Evolutionary conservation across 2,888 invertebrate genomes (phyloP).

Genomic region (Galerucella pusilla): DNA sequence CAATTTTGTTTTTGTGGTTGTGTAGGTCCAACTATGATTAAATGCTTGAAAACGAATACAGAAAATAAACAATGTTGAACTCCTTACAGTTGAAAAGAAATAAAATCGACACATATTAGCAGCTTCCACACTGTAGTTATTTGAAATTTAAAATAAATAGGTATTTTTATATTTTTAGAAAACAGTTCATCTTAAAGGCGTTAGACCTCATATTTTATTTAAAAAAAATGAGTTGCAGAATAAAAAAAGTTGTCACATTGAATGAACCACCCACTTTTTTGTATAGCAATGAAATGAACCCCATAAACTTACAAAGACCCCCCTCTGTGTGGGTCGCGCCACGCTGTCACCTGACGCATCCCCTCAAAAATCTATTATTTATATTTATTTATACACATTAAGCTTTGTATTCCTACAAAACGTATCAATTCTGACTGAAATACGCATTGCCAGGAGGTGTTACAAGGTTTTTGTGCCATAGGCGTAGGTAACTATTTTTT

Average conservation of each 20-base stretch:
- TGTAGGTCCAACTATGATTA: no score
- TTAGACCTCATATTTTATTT: not conserved
- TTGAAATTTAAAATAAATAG: not conserved
- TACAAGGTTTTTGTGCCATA: conserved; percentile 16
- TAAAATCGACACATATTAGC: no score
- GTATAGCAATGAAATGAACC: conserved; percentile 33
- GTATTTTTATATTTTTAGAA: not conserved
- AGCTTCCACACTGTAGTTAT: not conserved
- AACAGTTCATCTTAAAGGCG: not conserved
- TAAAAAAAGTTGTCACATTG: conserved; percentile 24
- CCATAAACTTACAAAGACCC: conserved; percentile 38
- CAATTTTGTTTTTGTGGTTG: no score
- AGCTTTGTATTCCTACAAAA: conserved; percentile 56
- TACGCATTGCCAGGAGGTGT: conserved; percentile 37
- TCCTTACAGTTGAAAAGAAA: no score
- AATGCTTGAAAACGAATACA: no score
- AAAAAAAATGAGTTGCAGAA: conserved; percentile 9
- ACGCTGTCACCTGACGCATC: conserved; percentile 61
- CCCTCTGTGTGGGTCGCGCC: conserved; percentile 55
- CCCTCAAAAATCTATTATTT: conserved; percentile 58
- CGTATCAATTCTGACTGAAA: conserved; percentile 55
- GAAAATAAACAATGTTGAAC: no score
- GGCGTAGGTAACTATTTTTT: not conserved
- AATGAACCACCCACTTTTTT: conserved; percentile 13
- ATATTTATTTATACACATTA: conserved; percentile 57